Evolutionary conservation across 2,888 invertebrate genomes (phyloP).

Genomic region (Drosophila macrospina): DNA sequence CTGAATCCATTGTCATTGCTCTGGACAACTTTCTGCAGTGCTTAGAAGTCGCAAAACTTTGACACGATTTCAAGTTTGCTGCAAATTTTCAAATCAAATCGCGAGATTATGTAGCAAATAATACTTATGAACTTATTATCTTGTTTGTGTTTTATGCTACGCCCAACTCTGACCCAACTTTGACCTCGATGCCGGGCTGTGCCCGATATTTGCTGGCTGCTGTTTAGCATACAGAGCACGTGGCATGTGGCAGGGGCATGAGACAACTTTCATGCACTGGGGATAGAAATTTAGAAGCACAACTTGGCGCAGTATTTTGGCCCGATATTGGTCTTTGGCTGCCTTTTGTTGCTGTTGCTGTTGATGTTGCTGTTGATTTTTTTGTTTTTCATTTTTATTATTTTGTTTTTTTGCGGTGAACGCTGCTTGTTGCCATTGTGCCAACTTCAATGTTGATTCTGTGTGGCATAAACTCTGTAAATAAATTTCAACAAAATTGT

Average conservation of each 20-base stretch:
- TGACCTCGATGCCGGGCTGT: conserved; percentile 23
- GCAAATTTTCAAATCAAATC: conserved; percentile 70
- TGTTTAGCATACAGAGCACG: conserved; percentile 76
- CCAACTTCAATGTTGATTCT: conserved; percentile 78
- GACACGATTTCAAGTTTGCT: conserved; percentile 61
- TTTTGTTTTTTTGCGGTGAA: conserved; percentile 28
- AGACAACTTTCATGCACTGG: conserved; percentile 61
- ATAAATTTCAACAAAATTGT: conserved; percentile 81
- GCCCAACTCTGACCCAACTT: conserved; percentile 20
- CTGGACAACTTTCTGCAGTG: conserved; percentile 34
- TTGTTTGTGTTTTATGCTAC: conserved; percentile 70
- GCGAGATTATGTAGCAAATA: conserved; percentile 72
- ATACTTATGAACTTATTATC: conserved; percentile 81
- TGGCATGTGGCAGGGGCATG: conserved; percentile 43
- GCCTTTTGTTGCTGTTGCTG: conserved; percentile 20
- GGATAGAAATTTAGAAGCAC: conserved; percentile 77
- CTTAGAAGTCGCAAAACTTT: conserved; percentile 53
- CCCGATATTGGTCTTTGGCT: conserved; percentile 68
- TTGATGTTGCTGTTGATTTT: conserved; percentile 3
- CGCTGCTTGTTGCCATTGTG: conserved; percentile 51
- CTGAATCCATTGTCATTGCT: conserved; percentile 43
- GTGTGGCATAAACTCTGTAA: conserved; percentile 79
- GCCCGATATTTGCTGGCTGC: conserved; percentile 20
- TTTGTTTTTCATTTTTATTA: conserved; percentile 1
- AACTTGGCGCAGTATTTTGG: conserved; percentile 71